Conservation (phyloP, 2,113 vertebrate species). For the Elgaria multicarinata region DNA sequence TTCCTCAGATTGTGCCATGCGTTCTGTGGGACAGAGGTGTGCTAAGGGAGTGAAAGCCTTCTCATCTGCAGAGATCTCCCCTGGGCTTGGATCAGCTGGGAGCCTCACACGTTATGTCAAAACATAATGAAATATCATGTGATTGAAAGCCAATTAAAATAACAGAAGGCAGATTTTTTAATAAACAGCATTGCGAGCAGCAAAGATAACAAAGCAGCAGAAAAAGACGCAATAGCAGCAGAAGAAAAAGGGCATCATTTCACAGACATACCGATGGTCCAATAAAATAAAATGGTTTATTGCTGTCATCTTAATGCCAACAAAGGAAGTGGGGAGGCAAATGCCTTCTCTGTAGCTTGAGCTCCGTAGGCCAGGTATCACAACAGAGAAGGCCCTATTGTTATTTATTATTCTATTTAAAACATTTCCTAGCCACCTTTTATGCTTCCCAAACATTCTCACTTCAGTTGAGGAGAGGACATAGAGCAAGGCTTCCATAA, state of each 20-base stretch:
- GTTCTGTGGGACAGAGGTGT: no score
- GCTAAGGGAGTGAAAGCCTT: no score
- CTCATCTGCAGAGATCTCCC: no score
- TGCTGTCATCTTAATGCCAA: no score
- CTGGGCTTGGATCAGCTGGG: no score
- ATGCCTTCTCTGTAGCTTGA: not conserved
- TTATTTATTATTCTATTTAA: no score
- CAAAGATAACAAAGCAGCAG: not conserved
- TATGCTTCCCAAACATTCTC: not conserved
- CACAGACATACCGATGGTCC: not conserved
- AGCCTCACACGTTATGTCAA: not conserved
- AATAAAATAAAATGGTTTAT: not conserved
- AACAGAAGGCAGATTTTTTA: not conserved
- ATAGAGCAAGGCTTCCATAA: not conserved
- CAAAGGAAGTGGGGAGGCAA: not conserved
- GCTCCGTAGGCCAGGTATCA: not conserved
- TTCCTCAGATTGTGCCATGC: no score
- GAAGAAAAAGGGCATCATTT: no score
- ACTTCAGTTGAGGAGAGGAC: not conserved
- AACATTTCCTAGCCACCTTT: no score
- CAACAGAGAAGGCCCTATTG: not conserved
- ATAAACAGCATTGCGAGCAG: not conserved
- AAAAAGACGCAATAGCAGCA: no score
- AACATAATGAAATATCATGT: not conserved
- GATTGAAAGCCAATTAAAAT: not conserved